Conservation (phyloP, 2,797 vertebrate species). For the Sparus aurata region DNA sequence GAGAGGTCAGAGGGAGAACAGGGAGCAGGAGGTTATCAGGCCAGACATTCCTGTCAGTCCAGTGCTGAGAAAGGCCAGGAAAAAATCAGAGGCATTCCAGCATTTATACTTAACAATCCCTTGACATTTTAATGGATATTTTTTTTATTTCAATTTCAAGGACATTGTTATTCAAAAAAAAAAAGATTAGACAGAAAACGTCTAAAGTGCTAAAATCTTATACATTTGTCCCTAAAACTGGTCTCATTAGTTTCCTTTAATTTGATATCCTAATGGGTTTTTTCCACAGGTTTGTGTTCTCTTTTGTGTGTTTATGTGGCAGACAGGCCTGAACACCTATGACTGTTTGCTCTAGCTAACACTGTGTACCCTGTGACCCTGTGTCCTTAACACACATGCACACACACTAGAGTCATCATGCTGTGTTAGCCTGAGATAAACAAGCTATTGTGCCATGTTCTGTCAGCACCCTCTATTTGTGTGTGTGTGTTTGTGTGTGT, state of each 20-base stretch:
- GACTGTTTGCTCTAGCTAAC: slow-evolving; percentile 40
- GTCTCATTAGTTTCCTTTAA: neutral
- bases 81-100: slow-evolving; percentile 28
- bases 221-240: neutral
- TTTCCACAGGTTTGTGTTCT: neutral
- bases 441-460: slow-evolving; percentile 62
- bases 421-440: slow-evolving; percentile 62
- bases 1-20: slow-evolving; percentile 77
- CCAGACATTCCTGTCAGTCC: slow-evolving; percentile 84
- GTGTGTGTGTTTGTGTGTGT: slow-evolving; percentile 1
- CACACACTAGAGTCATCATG: slow-evolving; percentile 31
- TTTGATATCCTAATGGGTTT: neutral
- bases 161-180: neutral
- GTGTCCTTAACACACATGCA: slow-evolving; percentile 43
- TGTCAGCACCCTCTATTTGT: slow-evolving; percentile 60
- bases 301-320: slow-evolving; percentile 1
- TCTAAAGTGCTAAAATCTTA: no score
- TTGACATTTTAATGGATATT: neutral
- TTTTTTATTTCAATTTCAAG: neutral
- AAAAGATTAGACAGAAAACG: no score
- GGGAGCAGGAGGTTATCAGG: slow-evolving; percentile 91
- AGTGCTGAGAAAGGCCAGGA: slow-evolving; percentile 87
- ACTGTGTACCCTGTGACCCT: slow-evolving; percentile 42
- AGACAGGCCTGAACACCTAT: slow-evolving; percentile 48
- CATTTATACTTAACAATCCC: neutral